phyloP scores from a whole-genome alignment of 2,113 vertebrate genomes.

The Crotalus helleri region DNA sequence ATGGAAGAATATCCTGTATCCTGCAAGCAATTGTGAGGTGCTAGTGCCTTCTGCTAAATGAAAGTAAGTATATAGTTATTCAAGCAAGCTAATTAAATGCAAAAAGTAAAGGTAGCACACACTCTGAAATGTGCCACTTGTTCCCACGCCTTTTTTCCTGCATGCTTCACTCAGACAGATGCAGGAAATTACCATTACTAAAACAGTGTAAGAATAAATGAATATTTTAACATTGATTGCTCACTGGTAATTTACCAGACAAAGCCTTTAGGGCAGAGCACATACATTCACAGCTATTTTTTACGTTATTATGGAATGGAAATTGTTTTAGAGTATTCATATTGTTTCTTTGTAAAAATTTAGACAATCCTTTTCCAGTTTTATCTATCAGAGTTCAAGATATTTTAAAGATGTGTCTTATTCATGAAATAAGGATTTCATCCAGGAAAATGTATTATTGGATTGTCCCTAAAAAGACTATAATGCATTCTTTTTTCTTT shows the following conservation, averaged over 20 bases:
- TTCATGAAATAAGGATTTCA: not conserved
- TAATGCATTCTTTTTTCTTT: not conserved
- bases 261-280: slow-evolving; percentile 6
- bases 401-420: not conserved
- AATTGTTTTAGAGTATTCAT: not conserved
- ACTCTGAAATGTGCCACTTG: not conserved
- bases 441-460: not conserved
- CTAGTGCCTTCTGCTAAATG: not conserved
- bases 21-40: not conserved
- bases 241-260: slow-evolving; percentile 3
- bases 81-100: not conserved
- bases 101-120: not conserved
- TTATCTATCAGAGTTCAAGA: not conserved
- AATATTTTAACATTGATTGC: slow-evolving; percentile 28
- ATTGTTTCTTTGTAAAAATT: not conserved
- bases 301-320: slow-evolving; percentile 3
- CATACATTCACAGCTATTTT: not conserved
- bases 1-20: not conserved
- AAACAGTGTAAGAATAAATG: slow-evolving; percentile 23
- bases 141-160: not conserved
- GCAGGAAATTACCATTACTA: slow-evolving; percentile 7
- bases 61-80: not conserved
- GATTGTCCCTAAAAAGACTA: not conserved
- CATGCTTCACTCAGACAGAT: not conserved
- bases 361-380: not conserved